phyloP scores from a whole-genome alignment of 2,113 vertebrate genomes.

The Mobula hypostoma region DNA sequence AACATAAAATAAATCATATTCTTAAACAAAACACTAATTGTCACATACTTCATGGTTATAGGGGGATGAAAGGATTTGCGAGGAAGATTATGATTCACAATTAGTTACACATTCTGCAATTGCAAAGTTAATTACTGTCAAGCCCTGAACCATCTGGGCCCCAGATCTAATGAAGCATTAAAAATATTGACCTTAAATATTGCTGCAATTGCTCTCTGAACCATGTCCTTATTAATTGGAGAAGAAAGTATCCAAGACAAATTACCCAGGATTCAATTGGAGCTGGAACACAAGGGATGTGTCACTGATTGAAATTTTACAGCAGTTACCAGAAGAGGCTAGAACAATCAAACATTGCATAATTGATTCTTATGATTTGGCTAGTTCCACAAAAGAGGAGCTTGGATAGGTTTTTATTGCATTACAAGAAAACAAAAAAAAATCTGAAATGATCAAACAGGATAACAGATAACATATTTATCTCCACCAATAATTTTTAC shows the following conservation, averaged over 20 bases:
- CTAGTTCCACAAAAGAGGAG: neutral
- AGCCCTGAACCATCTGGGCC: slow-evolving; percentile 17
- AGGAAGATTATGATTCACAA: slow-evolving; percentile 26
- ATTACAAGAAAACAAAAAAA: neutral
- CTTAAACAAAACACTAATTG: neutral
- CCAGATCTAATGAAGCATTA: slow-evolving; percentile 33
- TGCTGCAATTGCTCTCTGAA: slow-evolving; percentile 27
- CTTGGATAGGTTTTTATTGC: neutral
- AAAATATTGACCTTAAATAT: slow-evolving; percentile 32
- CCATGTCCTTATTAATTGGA: neutral
- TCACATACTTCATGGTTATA: neutral
- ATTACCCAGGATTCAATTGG: neutral
- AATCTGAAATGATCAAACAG: neutral
- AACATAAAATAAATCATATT: slow-evolving; percentile 6
- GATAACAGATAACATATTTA: neutral
- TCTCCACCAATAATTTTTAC: neutral
- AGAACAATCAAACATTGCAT: neutral
- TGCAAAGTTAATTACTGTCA: slow-evolving; percentile 32
- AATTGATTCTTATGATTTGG: neutral
- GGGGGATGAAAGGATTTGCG: slow-evolving; percentile 17
- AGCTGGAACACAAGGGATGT: neutral
- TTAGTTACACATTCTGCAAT: slow-evolving; percentile 19
- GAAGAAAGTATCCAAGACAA: slow-evolving; percentile 19
- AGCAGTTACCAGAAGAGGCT: neutral
- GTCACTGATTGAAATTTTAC: slow-evolving; percentile 16